Evolutionary conservation across 2,797 vertebrate species (phyloP), one percentile per base, ranked within the genome.

Genomic region (Squalus acanthias): DNA sequence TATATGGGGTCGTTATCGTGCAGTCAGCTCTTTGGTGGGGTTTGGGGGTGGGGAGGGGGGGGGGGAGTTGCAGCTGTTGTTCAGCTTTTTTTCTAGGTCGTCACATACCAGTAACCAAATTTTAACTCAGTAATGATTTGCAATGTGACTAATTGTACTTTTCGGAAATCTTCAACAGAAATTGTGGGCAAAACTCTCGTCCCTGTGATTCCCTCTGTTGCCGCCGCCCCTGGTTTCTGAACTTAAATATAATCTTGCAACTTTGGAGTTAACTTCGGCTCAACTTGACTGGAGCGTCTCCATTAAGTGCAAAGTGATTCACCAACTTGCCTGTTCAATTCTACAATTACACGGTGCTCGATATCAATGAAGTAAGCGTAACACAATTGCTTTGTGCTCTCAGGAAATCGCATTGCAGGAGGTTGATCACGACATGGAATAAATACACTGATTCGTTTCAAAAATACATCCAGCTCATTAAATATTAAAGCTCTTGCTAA

Each of bases 401-500:
- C 65, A 39, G 91, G 63, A 93, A 93, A 69, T 93, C 91, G 0
- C 63, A 67, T 93, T 93, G 65, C 91, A 93, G 91, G 91, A 93
- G 91, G 63, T 69, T 93, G 91, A 93, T 93, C 63, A 93, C 20
- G 9, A 69, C 33, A 67, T 46, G 91, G 57, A 63, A n/a, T 63
- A 91, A 63, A 63, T 91, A 91, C 57, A 91, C 88, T 91, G 88
- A 91, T 93, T 39, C 63, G 9, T 93, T 93, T 93, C 65, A 93
- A 46, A 92, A 69, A 93, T 93, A 67, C 65, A 39, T 17, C 65
- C 63, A 93, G n/a, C 63, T 69, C 91, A 93, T 93, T 93, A 93
- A 93, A 69, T 93, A 93, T 93, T 93, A 93, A 93, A 93, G n/a
- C 91, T 93, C 65, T 93, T 93, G 20, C 63, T 69, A 93, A 93